Evolutionary conservation across 2,113 vertebrate species (phyloP), one percentile per base, ranked within the genome.

Genomic region (Recurvirostra avosetta): DNA sequence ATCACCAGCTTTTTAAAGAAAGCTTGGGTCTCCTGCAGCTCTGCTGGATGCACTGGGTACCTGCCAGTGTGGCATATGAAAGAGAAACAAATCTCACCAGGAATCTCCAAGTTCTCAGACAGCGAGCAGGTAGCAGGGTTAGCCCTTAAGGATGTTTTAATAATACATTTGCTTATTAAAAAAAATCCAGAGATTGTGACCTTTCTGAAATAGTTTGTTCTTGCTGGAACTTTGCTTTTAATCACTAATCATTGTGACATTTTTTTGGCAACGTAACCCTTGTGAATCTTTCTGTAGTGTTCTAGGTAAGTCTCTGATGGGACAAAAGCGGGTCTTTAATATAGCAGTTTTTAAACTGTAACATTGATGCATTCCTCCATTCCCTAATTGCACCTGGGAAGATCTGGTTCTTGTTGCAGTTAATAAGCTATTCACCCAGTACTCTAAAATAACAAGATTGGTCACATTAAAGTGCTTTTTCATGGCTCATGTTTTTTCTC

Each of bases 151-250:
- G 52, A 34, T 93, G 62, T 95, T 94, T 97, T 96, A 97, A 97
- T 97, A 97, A 96, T 95, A 62, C 9, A 40, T 81, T 85, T 85
- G 41, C 68, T 92, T 95, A 92, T 68, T 91, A 76, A 73, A 50
- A 85, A 91, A 85, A 83, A 84, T 55, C 45, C 30, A n/a, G 30
- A 95, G 72, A 70, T 76, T 90, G 49, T 97, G 95, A 97, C 93
- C 92, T 92, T 95, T 96, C 68, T 86, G 66, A 96, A 96, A 63
- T 81, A 95, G 66, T 94, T 95, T 92, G 34, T 50, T n/a, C 61
- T 95, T 96, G 81, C 59, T 92, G 92, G 86, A 95, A 94, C 52
- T 94, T 97, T 87, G 58, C 63, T 97, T 98, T 97, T 97, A 95
- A 92, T 96, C 92, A 66, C 79, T 80, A 85, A 75, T 93, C 72